phyloP scores from a whole-genome alignment of 2,113 vertebrate genomes.

The Lepidothrix coronata region DNA sequence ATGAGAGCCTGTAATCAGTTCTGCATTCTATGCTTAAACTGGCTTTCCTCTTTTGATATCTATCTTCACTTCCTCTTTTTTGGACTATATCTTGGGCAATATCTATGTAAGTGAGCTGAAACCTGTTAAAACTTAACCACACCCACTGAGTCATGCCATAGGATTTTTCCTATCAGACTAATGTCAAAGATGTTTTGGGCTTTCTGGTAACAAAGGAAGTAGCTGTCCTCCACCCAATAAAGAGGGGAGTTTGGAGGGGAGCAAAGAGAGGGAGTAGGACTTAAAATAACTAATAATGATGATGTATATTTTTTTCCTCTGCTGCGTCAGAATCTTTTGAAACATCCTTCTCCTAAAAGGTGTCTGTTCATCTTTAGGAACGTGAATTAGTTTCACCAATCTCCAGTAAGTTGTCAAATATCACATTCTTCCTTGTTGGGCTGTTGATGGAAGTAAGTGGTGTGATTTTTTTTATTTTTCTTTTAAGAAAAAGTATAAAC shows the following conservation, averaged over 20 bases:
- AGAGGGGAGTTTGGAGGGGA: not conserved
- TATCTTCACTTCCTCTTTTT: conserved; percentile 11
- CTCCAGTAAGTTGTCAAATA: not conserved
- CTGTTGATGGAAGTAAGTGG: not conserved
- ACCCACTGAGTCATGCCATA: conserved; percentile 31
- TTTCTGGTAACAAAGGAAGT: conserved; percentile 37
- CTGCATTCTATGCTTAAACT: not conserved
- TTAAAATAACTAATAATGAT: not conserved
- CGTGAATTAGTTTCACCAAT: not conserved
- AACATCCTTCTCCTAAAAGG: not conserved
- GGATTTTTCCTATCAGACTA: not conserved
- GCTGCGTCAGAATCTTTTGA: not conserved
- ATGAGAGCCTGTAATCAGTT: not conserved
- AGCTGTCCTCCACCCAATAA: not conserved
- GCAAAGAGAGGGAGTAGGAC: not conserved
- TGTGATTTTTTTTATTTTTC: not conserved
- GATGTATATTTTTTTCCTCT: not conserved
- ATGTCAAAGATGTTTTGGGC: not conserved
- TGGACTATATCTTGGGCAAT: conserved; percentile 4
- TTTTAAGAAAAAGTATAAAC: not conserved
- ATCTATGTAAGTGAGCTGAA: not conserved
- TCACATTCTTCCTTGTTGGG: not conserved
- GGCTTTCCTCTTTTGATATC: not conserved
- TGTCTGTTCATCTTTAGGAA: not conserved
- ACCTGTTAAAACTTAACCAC: conserved; percentile 1